Percentiles rank a stretch among this genome's conserved stretches.
phyloP scores from a whole-genome alignment of 1,140 invertebrate species.

The Trinorchestia longiramus region DNA sequence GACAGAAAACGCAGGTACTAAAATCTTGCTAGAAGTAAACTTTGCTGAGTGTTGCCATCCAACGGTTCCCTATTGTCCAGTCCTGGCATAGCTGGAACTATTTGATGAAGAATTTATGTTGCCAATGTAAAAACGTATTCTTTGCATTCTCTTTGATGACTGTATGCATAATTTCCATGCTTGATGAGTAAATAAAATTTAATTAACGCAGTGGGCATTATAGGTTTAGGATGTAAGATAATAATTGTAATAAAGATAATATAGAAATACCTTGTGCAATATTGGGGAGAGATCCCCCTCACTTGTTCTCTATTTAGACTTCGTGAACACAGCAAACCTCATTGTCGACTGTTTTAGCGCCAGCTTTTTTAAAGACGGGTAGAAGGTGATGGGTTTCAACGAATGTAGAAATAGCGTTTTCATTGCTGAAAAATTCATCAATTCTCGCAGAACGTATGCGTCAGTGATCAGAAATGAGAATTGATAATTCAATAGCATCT shows the following conservation, averaged over 20 bases:
- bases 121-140: conserved; percentile 38
- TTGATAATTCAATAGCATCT: background rate
- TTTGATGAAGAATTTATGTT: conserved; percentile 7
- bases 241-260: conserved; percentile 42
- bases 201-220: conserved; percentile 32
- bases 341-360: background rate
- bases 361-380: background rate
- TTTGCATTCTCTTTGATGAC: conserved; percentile 38
- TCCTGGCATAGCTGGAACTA: conserved; percentile 26
- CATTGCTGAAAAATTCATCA: background rate
- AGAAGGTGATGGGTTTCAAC: background rate
- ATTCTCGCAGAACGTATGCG: background rate
- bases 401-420: background rate
- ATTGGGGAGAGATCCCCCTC: background rate
- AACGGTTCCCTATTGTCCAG: background rate
- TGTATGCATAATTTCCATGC: conserved; percentile 43
- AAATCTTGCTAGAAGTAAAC: background rate
- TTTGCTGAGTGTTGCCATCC: conserved; percentile 6
- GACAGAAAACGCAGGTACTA: background rate
- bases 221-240: conserved; percentile 37
- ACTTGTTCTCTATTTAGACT: conserved; percentile 17
- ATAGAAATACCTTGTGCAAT: conserved; percentile 45
- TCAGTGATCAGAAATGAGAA: background rate
- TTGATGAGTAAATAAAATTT: conserved; percentile 7
- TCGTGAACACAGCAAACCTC: background rate